phyloP scores from a whole-genome alignment of 2,113 vertebrate genomes.

The Ovis canadensis region DNA sequence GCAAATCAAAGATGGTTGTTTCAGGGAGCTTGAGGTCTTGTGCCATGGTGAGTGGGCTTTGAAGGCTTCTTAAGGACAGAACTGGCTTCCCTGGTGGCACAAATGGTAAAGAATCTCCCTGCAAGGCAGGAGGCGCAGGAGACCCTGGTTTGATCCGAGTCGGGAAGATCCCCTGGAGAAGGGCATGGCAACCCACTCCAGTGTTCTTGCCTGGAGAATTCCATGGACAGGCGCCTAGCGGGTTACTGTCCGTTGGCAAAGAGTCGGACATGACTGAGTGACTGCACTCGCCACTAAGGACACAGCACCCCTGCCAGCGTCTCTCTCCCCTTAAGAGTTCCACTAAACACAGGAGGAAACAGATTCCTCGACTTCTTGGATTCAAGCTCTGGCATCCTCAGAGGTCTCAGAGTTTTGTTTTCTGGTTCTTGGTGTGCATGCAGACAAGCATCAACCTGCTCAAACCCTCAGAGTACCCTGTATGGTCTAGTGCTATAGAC shows the following conservation, averaged over 20 bases:
- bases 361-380: background rate
- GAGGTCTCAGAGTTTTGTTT: background rate
- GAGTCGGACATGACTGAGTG: background rate
- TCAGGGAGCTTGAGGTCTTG: background rate
- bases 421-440: background rate
- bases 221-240: rapidly evolving
- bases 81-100: background rate
- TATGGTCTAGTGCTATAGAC: background rate
- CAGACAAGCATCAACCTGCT: background rate
- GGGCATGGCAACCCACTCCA: background rate
- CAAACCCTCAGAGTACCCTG: background rate
- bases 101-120: background rate
- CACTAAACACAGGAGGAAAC: background rate
- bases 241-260: background rate
- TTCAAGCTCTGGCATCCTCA: background rate
- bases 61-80: background rate
- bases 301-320: background rate
- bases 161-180: background rate
- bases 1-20: background rate
- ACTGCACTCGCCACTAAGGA: background rate
- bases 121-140: background rate
- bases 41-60: background rate
- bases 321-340: background rate
- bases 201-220: background rate
- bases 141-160: background rate